A percentile compares a stretch with the other conserved stretches of the same genome.
Evolutionary conservation across 2,888 invertebrate species (phyloP).

Genomic region (Galeruca laticollis): DNA sequence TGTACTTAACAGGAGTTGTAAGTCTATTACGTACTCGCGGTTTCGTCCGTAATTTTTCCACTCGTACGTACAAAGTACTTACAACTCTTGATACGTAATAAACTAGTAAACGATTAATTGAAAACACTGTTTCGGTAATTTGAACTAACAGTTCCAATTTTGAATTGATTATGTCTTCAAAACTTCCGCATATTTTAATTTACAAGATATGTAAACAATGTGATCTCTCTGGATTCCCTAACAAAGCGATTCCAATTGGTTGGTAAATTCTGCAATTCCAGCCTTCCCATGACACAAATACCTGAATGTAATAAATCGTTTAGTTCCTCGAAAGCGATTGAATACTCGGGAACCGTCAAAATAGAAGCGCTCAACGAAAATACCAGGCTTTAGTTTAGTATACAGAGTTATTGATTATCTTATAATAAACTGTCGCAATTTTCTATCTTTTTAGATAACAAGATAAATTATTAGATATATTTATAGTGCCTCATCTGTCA

Average conservation of each 20-base stretch:
- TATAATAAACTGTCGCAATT: background rate
- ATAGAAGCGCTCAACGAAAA: conserved; percentile 23
- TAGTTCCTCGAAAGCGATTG: conserved; percentile 34
- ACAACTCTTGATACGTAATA: too few relatives aligned
- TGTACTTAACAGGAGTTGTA: too few relatives aligned
- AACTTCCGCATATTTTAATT: background rate
- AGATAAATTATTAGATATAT: too few relatives aligned
- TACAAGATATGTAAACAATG: background rate
- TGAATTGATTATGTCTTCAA: background rate
- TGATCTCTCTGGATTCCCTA: conserved; percentile 4
- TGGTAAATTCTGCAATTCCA: conserved; percentile 25
- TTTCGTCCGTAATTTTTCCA: too few relatives aligned
- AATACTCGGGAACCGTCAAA: conserved; percentile 24
- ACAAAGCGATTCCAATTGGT: conserved; percentile 6
- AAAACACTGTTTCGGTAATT: too few relatives aligned
- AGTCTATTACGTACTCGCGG: too few relatives aligned
- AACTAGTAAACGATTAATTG: too few relatives aligned
- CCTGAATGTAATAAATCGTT: conserved; percentile 42
- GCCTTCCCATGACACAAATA: conserved; percentile 31
- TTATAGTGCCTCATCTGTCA: too few relatives aligned
- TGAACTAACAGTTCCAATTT: background rate
- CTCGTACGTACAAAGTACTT: too few relatives aligned
- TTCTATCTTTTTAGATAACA: too few relatives aligned
- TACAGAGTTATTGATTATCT: background rate
- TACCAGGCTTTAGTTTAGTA: conserved; percentile 8